Evolutionary conservation across 2,113 vertebrate genomes (phyloP), one percentile per base, ranked within the genome.

Genomic region (Elephantulus edwardii): DNA sequence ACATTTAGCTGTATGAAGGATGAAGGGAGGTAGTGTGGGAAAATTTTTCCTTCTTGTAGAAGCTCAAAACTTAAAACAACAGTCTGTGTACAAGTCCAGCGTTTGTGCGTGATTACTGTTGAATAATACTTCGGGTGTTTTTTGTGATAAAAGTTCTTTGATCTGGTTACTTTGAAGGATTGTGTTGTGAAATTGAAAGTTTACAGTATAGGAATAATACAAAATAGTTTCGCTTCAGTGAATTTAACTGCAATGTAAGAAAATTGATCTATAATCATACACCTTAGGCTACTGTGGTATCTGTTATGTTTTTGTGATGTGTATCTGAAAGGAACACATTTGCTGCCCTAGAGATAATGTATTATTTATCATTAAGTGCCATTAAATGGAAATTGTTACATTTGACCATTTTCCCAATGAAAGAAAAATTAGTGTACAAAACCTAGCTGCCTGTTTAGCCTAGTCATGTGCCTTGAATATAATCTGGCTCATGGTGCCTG

Each of bases 401-500:
- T 71, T 88, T 90, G 90, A 86, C 64, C 88, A 26, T 79, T 90
- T 92, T 89, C 84, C 46, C 44, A 93, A 7, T 89, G 62, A 96
- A 87, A 82, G 71, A 92, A 71, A 77, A 90, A 86, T 68, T 87
- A 80, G 16, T 64, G 44, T 82, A 14, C 92, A 54, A 75, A 92
- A 85, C 19, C 64, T 83, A 91, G 50, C 74, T 74, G 86, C 85
- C 52, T 92, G 85, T 95, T 91, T 91, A 93, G 70, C 93, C 58
- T 92, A 78, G 88, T 91, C 87, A 92, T 80, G 94, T 96, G 91
- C 91, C 93, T 44, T 72, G 70, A 72, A 44, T 44, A 72, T 44
- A 42, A 72, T 44, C 40, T 72, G 26, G 70, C 70, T 72, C 70
- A 72, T 72, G 40, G 40, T 72, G 40, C 70, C 40, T 72, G 2